Conservation (phyloP, 2,797 vertebrate species). For the Scolopax rusticola region DNA sequence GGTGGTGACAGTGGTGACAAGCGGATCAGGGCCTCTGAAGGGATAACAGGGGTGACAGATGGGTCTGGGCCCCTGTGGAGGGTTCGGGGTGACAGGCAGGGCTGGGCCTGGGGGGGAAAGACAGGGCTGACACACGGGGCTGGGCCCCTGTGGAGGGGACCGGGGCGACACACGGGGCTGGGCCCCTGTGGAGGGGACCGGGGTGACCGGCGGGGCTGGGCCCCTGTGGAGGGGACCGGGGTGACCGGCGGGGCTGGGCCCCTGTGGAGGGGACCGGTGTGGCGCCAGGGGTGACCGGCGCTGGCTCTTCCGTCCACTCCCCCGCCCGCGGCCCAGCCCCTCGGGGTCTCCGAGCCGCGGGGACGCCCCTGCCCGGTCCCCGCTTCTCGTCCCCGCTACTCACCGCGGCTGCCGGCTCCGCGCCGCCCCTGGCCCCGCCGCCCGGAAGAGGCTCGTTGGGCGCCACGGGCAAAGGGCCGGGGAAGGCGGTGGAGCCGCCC, state of each 20-base stretch:
- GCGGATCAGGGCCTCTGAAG: too few species aligned
- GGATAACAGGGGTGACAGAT: neutral
- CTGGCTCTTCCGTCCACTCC: neutral
- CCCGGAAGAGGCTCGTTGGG: constrained; percentile 67
- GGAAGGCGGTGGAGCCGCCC: neutral
- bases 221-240: neutral
- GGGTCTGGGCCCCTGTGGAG: neutral
- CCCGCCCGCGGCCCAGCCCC: neutral
- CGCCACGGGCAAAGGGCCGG: neutral
- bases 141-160: neutral
- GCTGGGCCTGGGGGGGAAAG: neutral
- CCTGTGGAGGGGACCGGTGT: accelerated
- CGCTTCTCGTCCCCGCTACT: neutral
- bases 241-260: neutral
- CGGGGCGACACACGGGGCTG: neutral
- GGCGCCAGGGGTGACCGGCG: neutral
- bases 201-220: neutral
- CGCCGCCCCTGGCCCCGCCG: neutral
- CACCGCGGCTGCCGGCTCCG: neutral
- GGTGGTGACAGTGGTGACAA: neutral
- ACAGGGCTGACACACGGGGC: neutral
- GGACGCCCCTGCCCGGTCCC: neutral
- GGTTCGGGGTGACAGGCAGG: neutral
- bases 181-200: neutral
- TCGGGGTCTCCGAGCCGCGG: neutral